Conservation (phyloP, 2,113 vertebrate species). For the Dendrocopos noguchii region DNA sequence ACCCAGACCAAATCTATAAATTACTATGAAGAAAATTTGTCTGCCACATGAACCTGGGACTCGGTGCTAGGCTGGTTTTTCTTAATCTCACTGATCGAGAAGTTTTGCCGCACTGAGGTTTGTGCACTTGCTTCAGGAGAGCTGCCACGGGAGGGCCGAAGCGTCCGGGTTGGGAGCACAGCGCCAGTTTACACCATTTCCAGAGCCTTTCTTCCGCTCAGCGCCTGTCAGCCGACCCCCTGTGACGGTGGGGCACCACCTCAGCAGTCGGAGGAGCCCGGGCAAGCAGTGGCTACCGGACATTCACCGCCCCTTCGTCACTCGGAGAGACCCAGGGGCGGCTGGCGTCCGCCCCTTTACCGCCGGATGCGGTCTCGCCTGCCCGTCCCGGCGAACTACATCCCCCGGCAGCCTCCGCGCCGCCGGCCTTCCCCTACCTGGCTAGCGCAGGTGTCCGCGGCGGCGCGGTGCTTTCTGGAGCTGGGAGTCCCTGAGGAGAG, state of each 20-base stretch:
- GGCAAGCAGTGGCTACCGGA: too few relatives aligned
- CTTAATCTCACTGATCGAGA: accelerated
- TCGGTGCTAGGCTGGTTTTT: accelerated
- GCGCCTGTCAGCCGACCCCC: not conserved
- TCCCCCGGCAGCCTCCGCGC: constrained; percentile 1
- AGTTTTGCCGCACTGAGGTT: not conserved
- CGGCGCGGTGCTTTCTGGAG: not conserved
- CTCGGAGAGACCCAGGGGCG: accelerated
- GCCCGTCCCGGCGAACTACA: not conserved
- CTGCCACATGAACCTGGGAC: accelerated
- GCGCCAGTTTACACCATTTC: accelerated
- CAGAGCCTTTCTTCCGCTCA: not conserved
- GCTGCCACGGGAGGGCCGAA: not conserved
- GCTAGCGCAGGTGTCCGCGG: not conserved
- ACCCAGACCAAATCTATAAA: too few relatives aligned
- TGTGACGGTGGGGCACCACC: not conserved
- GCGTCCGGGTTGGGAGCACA: not conserved
- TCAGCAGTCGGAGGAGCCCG: not conserved
- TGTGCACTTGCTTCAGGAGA: accelerated
- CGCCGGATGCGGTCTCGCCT: not conserved
- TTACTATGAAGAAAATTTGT: accelerated
- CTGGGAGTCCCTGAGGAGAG: not conserved
- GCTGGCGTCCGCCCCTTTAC: too few relatives aligned
- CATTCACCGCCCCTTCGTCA: not conserved
- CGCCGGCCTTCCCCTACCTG: not conserved